Percentiles rank a stretch among this genome's conserved stretches.
Conservation (phyloP, 2,888 invertebrate species). For the Cetonia aurata region DNA sequence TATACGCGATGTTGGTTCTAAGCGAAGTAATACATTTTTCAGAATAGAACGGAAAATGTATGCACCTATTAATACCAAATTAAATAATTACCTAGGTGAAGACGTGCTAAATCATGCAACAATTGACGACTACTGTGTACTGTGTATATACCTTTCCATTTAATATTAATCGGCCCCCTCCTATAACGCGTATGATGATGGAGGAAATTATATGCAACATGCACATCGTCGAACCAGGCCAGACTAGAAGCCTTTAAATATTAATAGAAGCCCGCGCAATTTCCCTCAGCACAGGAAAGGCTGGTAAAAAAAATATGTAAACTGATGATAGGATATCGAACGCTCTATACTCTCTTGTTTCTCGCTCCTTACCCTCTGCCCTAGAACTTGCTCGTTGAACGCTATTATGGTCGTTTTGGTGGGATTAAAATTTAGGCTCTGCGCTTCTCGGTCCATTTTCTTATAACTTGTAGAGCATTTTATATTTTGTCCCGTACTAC, state of each 20-base stretch:
- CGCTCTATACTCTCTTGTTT: background rate
- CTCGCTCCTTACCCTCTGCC: background rate
- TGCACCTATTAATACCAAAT: background rate
- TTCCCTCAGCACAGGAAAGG: slow-evolving; percentile 23
- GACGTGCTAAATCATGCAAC: slow-evolving; percentile 4
- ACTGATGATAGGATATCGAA: slow-evolving; percentile 35
- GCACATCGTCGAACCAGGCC: slow-evolving; percentile 26
- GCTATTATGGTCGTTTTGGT: no score
- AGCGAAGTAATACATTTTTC: no score
- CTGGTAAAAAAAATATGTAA: slow-evolving; percentile 29
- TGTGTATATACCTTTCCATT: background rate
- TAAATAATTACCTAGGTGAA: slow-evolving; percentile 11
- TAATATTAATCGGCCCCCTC: slow-evolving; percentile 16
- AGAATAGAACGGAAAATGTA: no score
- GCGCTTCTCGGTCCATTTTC: no score
- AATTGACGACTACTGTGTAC: background rate
- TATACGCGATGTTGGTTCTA: no score
- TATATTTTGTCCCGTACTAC: no score
- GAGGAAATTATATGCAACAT: slow-evolving; percentile 21
- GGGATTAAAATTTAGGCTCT: no score
- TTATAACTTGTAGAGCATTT: no score
- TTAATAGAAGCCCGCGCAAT: slow-evolving; percentile 30
- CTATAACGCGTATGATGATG: slow-evolving; percentile 4
- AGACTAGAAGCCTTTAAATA: slow-evolving; percentile 34
- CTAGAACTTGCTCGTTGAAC: background rate